These are phyloP conservation scores for Saturnia pavonia DNA, from an alignment of 2,888 invertebrate species.

Conservation along the genomic window DNA sequence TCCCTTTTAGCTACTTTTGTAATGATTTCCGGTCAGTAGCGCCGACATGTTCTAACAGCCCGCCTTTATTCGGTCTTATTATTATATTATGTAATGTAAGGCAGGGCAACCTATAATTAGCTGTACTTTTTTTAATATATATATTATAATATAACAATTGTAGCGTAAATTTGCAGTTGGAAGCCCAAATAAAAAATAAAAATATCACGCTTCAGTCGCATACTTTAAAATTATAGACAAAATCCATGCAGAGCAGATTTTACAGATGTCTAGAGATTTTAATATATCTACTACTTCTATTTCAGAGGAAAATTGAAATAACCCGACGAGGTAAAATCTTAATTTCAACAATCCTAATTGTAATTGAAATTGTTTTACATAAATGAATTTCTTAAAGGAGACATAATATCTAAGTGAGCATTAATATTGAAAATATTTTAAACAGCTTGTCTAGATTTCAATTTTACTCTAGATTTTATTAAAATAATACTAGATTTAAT, in stretches of 20 bases:
- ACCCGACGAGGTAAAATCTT: neutral
- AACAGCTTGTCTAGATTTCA: neutral
- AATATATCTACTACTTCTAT: neutral
- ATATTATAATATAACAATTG: too few relatives aligned
- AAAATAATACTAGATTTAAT: neutral
- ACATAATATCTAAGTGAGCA: neutral
- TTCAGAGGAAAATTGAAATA: neutral
- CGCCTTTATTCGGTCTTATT: too few relatives aligned
- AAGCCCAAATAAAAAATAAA: too few relatives aligned
- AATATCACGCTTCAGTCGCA: neutral
- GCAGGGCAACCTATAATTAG: too few relatives aligned
- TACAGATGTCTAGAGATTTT: neutral
- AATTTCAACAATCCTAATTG: neutral
- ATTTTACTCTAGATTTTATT: neutral
- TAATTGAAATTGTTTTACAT: neutral
- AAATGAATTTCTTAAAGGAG: neutral
- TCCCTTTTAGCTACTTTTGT: too few relatives aligned
- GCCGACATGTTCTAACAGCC: too few relatives aligned
- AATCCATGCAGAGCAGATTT: neutral
- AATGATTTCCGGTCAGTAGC: too few relatives aligned
- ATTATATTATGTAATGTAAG: too few relatives aligned
- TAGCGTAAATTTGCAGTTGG: too few relatives aligned
- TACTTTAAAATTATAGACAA: neutral
- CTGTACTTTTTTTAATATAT: too few relatives aligned
- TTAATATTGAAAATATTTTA: neutral